phyloP scores from a whole-genome alignment of 2,888 invertebrate species.

The Dynastes maya region DNA sequence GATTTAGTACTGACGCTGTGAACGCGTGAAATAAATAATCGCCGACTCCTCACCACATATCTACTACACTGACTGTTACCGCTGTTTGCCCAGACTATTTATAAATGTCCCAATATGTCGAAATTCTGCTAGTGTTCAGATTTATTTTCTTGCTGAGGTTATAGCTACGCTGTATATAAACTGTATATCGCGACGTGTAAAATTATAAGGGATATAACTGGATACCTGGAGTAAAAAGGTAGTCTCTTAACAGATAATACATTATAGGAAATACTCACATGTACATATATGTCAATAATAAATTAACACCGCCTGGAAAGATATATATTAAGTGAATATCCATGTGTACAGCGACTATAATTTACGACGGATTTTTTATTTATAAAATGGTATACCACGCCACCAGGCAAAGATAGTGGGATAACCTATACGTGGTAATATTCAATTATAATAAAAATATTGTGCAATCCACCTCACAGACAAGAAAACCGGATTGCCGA shows the following conservation, averaged over 20 bases:
- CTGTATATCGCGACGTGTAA: neutral
- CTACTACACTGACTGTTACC: no score
- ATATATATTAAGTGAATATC: constrained; percentile 37
- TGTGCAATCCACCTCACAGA: constrained; percentile 39
- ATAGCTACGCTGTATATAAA: neutral
- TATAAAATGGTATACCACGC: constrained; percentile 44
- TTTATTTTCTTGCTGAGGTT: no score
- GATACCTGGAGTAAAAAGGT: neutral
- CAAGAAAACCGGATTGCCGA: constrained; percentile 41
- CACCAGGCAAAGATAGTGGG: constrained; percentile 37
- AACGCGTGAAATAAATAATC: no score
- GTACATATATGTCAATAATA: constrained; percentile 37
- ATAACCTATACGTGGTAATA: constrained; percentile 42
- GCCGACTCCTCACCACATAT: no score
- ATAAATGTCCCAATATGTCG: no score
- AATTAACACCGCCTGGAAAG: constrained; percentile 32
- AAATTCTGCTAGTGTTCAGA: no score
- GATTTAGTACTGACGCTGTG: no score
- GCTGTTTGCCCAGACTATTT: no score
- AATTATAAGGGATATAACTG: constrained; percentile 10
- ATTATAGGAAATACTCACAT: constrained; percentile 21
- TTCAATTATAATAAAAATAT: constrained; percentile 48
- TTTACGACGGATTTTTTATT: constrained; percentile 37
- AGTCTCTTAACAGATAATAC: constrained; percentile 21
- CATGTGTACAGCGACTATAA: constrained; percentile 33